These are phyloP conservation scores for Apodemia duryi DNA, from an alignment of 2,888 invertebrate species.

Conservation along the genomic window DNA sequence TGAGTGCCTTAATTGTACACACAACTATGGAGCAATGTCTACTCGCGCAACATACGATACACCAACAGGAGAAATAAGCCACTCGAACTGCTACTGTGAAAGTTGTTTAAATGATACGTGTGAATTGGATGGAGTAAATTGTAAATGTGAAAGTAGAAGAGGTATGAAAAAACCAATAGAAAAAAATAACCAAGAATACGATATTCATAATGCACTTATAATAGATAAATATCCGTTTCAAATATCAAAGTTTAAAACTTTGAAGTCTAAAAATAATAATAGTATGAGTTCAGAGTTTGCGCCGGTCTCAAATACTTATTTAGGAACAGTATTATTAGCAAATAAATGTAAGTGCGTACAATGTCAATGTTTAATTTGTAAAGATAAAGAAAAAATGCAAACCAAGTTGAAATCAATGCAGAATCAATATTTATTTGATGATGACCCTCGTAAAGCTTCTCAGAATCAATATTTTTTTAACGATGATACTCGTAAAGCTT, in stretches of 20 bases:
- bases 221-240: slow-evolving; percentile 18
- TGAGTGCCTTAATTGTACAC: slow-evolving; percentile 46
- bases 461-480: background rate
- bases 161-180: slow-evolving; percentile 45
- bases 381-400: background rate
- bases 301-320: background rate
- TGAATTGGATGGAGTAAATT: slow-evolving; percentile 39
- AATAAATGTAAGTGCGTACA: background rate
- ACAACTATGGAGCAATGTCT: slow-evolving; percentile 33
- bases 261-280: background rate
- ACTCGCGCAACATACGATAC: slow-evolving; percentile 40
- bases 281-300: background rate
- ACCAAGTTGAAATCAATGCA: background rate
- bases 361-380: background rate
- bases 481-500: background rate
- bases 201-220: slow-evolving; percentile 41
- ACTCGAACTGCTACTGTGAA: slow-evolving; percentile 43
- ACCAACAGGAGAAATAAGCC: slow-evolving; percentile 42
- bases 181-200: slow-evolving; percentile 43
- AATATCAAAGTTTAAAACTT: background rate
- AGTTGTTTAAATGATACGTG: slow-evolving; percentile 43
- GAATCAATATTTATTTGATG: background rate
- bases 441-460: background rate
- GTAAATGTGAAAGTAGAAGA: slow-evolving; percentile 43
- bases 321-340: background rate